Evolutionary conservation across 1,140 invertebrate genomes (phyloP).

Genomic region (Drosophila sp.): DNA sequence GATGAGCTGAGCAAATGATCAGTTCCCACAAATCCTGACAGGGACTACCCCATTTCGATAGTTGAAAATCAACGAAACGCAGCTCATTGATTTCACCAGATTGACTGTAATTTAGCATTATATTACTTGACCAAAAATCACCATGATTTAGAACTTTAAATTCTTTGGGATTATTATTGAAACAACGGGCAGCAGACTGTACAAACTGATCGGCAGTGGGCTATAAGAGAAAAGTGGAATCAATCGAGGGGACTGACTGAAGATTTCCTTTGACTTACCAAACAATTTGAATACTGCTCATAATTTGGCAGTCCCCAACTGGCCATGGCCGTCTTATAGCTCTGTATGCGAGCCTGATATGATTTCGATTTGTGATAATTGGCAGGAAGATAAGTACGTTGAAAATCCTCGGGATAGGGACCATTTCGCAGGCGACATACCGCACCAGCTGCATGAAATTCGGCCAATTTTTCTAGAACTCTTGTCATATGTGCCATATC

Average conservation of each 20-base stretch:
- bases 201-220: conserved; percentile 73
- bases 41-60: conserved; percentile 77
- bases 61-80: conserved; percentile 83
- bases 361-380: conserved; percentile 72
- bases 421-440: conserved; percentile 62
- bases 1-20: conserved; percentile 68
- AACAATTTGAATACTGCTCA: conserved; percentile 58
- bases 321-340: conserved; percentile 70
- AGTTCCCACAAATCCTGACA: conserved; percentile 81
- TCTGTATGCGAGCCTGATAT: conserved; percentile 70
- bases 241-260: too few relatives aligned
- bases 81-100: conserved; percentile 66
- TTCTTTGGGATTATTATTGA: conserved; percentile 82
- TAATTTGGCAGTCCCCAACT: conserved; percentile 68
- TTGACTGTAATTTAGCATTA: conserved; percentile 79
- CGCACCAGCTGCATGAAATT: conserved; percentile 85
- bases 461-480: conserved; percentile 85
- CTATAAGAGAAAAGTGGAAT: conserved; percentile 14
- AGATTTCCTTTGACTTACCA: conserved; percentile 45
- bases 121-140: conserved; percentile 84
- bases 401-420: conserved; percentile 73
- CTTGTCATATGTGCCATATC: conserved; percentile 84
- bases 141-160: conserved; percentile 87
- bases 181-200: conserved; percentile 60
- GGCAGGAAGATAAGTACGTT: conserved; percentile 70